Evolutionary conservation across 2,113 vertebrate genomes (phyloP).

Genomic region (Piprites chloris): DNA sequence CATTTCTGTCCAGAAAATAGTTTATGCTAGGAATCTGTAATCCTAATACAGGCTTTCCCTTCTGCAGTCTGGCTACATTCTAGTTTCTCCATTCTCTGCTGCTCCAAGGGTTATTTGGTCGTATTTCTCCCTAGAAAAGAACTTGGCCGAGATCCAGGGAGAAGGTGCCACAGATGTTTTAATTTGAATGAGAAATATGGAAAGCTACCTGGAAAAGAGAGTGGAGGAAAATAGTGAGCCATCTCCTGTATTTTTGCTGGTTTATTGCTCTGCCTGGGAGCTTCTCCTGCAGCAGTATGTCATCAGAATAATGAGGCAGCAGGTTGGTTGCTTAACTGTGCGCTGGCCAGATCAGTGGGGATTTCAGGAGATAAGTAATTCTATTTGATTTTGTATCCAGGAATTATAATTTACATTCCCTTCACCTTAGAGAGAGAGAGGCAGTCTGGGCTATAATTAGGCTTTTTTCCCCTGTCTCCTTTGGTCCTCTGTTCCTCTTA

Average conservation of each 20-base stretch:
- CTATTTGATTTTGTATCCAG: slow-evolving; percentile 43
- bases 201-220: neutral
- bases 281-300: slow-evolving; percentile 1
- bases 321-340: slow-evolving; percentile 15
- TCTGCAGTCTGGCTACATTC: neutral
- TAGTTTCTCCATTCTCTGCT: neutral
- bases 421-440: neutral
- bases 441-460: neutral
- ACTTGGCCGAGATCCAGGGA: neutral
- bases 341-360: slow-evolving; percentile 28
- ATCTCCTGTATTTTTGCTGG: neutral
- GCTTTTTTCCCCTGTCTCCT: neutral
- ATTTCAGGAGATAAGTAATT: slow-evolving; percentile 59
- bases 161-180: neutral
- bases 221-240: neutral
- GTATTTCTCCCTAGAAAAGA: neutral
- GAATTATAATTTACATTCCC: slow-evolving; percentile 29
- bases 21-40: neutral
- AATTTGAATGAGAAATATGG: neutral
- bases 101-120: neutral
- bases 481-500: neutral
- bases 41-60: neutral
- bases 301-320: slow-evolving; percentile 22
- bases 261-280: neutral
- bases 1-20: neutral